Conservation (phyloP, 2,113 vertebrate genomes). For the Opisthocomus hoazin region DNA sequence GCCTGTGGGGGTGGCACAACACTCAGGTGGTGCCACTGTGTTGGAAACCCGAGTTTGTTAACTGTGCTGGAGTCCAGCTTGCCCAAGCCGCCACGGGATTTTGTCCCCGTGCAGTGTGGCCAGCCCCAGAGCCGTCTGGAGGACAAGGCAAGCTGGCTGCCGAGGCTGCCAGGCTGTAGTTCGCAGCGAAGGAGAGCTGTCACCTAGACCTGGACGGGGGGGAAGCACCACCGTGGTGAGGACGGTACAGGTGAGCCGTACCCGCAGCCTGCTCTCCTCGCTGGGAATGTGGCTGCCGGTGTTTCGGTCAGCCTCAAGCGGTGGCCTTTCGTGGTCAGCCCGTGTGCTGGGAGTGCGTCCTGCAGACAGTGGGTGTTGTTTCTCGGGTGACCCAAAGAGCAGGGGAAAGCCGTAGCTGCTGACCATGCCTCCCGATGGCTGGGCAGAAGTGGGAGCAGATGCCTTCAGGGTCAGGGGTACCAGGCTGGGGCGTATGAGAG, state of each 20-base stretch:
- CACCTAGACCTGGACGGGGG: not conserved
- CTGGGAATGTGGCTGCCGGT: not conserved
- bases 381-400: not conserved
- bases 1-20: conserved; percentile 4
- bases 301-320: not conserved
- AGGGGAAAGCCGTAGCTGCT: not conserved
- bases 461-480: not conserved
- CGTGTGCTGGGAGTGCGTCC: not conserved
- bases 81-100: not conserved
- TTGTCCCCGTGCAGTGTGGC: not conserved
- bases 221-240: not conserved
- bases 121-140: not conserved
- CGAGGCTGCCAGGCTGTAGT: not conserved
- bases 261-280: not conserved
- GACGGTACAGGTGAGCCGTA: conserved; percentile 15
- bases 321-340: not conserved
- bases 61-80: not conserved
- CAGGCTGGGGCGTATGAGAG: accelerated
- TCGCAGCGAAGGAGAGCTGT: not conserved
- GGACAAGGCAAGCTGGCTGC: not conserved
- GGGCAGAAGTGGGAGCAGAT: not conserved
- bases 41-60: not conserved
- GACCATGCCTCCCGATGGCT: accelerated
- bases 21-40: not conserved
- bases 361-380: not conserved